A percentile compares a stretch with the other conserved stretches of the same genome.
phyloP scores from a whole-genome alignment of 2,888 invertebrate species.

The Junonia oenone region DNA sequence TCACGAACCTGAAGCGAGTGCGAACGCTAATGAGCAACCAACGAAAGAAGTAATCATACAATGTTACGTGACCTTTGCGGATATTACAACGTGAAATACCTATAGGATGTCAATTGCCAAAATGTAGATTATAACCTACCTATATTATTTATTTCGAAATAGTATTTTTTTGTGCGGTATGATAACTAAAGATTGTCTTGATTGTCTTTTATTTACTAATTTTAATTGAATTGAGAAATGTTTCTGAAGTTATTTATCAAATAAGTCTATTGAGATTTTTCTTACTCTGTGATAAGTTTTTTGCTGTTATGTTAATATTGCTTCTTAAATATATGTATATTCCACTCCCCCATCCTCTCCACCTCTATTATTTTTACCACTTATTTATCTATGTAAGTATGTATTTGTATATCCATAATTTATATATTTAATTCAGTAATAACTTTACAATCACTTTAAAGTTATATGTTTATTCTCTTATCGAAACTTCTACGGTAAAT shows the following conservation, averaged over 20 bases:
- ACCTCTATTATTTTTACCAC: too few species aligned
- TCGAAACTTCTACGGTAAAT: not conserved
- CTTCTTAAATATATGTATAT: not conserved
- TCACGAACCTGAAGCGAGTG: conserved; percentile 88
- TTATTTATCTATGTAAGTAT: too few species aligned
- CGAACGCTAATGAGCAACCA: conserved; percentile 59
- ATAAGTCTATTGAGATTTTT: not conserved
- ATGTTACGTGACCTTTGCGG: conserved; percentile 27
- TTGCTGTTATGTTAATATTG: not conserved
- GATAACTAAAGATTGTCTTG: too few species aligned
- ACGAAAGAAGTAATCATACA: conserved; percentile 48
- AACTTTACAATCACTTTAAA: not conserved
- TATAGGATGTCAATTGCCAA: conserved; percentile 71
- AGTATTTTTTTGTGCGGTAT: not conserved
- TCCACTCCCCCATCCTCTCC: too few species aligned
- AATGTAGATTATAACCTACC: conserved; percentile 36
- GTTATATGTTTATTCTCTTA: not conserved
- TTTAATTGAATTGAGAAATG: not conserved
- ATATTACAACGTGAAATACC: conserved; percentile 32
- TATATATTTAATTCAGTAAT: not conserved
- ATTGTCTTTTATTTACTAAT: too few species aligned
- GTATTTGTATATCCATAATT: not conserved
- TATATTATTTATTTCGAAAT: conserved; percentile 1
- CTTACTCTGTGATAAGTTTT: not conserved
- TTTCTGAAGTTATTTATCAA: not conserved